These are phyloP conservation scores for Agriopis leucophaearia DNA, from an alignment of 2,888 invertebrate species.

Conservation along the genomic window DNA sequence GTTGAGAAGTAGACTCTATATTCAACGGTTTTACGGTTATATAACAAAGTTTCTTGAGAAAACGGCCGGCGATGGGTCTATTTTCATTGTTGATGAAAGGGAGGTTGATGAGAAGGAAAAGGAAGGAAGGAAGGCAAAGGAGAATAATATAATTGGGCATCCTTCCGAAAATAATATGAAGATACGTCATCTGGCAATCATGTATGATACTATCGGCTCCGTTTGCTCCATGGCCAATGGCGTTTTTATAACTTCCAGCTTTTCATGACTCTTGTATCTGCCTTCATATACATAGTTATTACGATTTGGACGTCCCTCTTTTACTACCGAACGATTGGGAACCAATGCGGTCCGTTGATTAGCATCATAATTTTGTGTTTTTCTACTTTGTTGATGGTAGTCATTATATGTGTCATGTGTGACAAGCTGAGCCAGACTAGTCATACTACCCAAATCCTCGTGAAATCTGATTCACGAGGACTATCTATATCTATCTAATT, in stretches of 20 bases:
- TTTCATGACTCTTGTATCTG: conserved; percentile 65
- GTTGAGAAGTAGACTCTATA: conserved; percentile 56
- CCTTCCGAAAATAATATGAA: conserved; percentile 55
- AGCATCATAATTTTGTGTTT: conserved; percentile 60
- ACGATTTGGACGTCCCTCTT: conserved; percentile 66
- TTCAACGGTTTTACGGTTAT: conserved; percentile 63
- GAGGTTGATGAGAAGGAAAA: conserved; percentile 42
- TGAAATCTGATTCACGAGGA: conserved; percentile 70
- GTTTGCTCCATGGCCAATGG: conserved; percentile 60
- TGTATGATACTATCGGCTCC: conserved; percentile 63
- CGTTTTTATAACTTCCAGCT: conserved; percentile 69
- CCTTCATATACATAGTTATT: conserved; percentile 64
- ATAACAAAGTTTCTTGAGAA: conserved; percentile 56
- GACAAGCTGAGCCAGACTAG: conserved; percentile 59
- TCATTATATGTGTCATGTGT: conserved; percentile 61
- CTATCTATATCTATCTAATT: no score
- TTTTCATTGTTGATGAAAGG: conserved; percentile 52
- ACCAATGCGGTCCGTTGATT: conserved; percentile 50
- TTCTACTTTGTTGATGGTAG: conserved; percentile 58
- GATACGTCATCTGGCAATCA: conserved; percentile 61
- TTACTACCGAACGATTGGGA: conserved; percentile 53
- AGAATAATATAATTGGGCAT: conserved; percentile 53
- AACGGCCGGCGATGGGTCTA: conserved; percentile 47
- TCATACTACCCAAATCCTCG: conserved; percentile 59
- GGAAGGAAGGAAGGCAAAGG: conserved; percentile 49